Conservation (phyloP, 2,888 invertebrate genomes). For the Dioctria linearis region DNA sequence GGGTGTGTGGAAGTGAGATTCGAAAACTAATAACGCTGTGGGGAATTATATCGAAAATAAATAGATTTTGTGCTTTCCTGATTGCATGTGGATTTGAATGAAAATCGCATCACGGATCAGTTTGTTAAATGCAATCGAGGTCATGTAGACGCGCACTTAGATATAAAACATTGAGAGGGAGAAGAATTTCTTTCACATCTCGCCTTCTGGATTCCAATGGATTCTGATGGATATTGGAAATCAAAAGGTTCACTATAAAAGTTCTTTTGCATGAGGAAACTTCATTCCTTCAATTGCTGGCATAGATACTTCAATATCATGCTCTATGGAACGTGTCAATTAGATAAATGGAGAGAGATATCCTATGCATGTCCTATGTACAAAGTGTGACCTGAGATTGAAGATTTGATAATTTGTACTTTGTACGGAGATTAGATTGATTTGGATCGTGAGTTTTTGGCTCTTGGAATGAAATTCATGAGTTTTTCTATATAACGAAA, state of each 20-base stretch:
- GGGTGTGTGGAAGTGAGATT: background rate
- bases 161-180: background rate
- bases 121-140: background rate
- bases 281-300: background rate
- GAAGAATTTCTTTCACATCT: background rate
- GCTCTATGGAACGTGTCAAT: conserved; percentile 1
- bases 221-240: conserved; percentile 6
- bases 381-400: no score
- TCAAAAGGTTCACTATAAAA: conserved; percentile 11
- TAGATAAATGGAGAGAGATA: conserved; percentile 18
- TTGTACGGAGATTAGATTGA: no score
- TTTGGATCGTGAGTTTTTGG: no score
- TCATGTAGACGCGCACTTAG: background rate
- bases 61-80: conserved; percentile 7
- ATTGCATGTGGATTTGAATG: background rate
- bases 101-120: background rate
- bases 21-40: conserved; percentile 28
- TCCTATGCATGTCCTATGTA: background rate
- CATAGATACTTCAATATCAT: background rate
- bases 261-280: background rate
- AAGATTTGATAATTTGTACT: no score
- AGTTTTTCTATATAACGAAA: no score
- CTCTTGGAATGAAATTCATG: no score
- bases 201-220: background rate
- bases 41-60: conserved; percentile 15